Base-by-base conservation (phyloP, 2,797 vertebrate genomes). In the Capromys pilorides region DNA sequence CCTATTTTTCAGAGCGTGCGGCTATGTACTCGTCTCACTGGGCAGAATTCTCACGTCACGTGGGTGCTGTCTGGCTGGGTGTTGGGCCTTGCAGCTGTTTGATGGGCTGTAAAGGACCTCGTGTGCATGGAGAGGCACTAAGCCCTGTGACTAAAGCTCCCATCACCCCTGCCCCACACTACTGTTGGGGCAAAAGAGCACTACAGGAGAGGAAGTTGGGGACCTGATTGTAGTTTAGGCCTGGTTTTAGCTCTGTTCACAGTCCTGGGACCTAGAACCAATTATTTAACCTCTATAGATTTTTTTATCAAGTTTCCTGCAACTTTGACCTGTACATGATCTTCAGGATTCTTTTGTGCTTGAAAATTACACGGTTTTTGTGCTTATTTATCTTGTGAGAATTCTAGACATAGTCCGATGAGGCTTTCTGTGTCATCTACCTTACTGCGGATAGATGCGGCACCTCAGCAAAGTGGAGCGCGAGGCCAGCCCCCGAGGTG, bases 321-420 rank as follows among this genome's bases (percentile, higher is more conserved):
- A n/a, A 57, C 19, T 81, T 73, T 88, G 49, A 33, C 51, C 39
- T 66, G n/a, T 61, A 36, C 78, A 6, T 62, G 33, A 41, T 78
- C 21, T 21, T 49, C 57, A 84, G 8, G 24, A 89, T 62, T 75
- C 33, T 80, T 83, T 80, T 88, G 36, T 87, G 62, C 49, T 90
- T 91, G 36, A 94, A 95, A 85, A 90, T 39, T 21, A 69, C 18
- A 14, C 19, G 75, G 51, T 49, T 7, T 78, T 31, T 31, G 69
- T 49, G 14, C 18, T 33, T 67, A 5, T 36, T 64, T 81, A 36
- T 45, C 45, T 80, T 75, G 51, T 78, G 78, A 24, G 73, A 73
- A 33, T 88, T 93, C 26, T 66, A 59, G 31, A 59, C 28, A 31
- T 16, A 16, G 24, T 31, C 5, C 24, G 33, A 49, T 94, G 71